A percentile compares a stretch with the other conserved stretches of the same genome.
Evolutionary conservation across 2,888 invertebrate species (phyloP).

Genomic region (Aelia acuminata): DNA sequence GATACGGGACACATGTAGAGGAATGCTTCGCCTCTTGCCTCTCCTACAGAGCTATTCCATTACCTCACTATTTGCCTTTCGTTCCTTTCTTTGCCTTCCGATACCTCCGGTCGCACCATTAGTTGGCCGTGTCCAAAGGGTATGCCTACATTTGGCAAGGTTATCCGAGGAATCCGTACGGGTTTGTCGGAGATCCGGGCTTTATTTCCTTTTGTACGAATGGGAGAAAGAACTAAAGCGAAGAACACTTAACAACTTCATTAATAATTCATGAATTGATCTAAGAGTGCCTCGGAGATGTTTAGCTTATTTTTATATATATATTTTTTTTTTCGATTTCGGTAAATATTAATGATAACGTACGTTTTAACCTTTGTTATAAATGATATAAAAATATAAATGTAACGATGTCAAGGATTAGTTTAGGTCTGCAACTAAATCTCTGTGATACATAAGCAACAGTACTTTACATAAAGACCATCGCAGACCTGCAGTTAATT

Average conservation of each 20-base stretch:
- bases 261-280: conserved; percentile 38
- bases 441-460: no score
- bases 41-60: conserved; percentile 4
- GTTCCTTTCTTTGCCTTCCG: background rate
- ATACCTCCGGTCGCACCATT: conserved; percentile 28
- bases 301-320: no score
- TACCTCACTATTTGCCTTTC: conserved; percentile 10
- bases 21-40: conserved; percentile 20
- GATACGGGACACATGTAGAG: conserved; percentile 33
- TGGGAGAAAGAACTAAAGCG: background rate
- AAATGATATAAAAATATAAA: no score
- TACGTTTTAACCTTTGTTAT: background rate
- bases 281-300: background rate
- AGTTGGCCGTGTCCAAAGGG: background rate
- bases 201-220: background rate
- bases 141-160: conserved; percentile 13
- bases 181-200: background rate
- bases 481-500: no score
- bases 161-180: conserved; percentile 13
- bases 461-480: no score
- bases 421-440: no score
- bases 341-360: background rate
- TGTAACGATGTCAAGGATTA: no score
- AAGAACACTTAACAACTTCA: conserved; percentile 34
- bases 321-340: background rate